Evolutionary conservation across 1,140 invertebrate genomes (phyloP).

Genomic region (Dryas iulia): DNA sequence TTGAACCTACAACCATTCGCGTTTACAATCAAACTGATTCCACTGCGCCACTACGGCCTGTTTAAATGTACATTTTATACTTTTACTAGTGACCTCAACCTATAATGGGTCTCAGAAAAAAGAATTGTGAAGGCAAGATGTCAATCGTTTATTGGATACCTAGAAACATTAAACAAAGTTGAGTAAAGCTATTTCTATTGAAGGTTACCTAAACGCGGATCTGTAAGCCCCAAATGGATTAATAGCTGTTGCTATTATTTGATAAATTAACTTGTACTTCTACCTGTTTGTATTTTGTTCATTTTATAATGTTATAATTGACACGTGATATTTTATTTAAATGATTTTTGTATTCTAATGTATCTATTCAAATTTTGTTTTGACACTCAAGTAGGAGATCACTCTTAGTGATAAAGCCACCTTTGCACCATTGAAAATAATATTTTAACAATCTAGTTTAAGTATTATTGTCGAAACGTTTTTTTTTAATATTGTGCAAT

Average conservation of each 20-base stretch:
- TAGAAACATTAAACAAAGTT: slow-evolving; percentile 23
- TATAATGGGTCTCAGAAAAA: slow-evolving; percentile 29
- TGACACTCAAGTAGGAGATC: too few species aligned
- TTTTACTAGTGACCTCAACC: slow-evolving; percentile 30
- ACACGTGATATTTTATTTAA: background rate
- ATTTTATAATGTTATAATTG: background rate
- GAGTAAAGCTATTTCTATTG: slow-evolving; percentile 15
- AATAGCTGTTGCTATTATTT: background rate
- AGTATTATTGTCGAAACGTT: too few species aligned
- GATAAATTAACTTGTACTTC: background rate
- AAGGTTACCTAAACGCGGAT: slow-evolving; percentile 30
- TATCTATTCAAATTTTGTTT: too few species aligned
- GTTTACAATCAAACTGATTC: too few species aligned
- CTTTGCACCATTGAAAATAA: too few species aligned
- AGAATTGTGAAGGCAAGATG: slow-evolving; percentile 31
- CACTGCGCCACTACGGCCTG: too few species aligned
- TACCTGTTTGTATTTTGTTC: background rate
- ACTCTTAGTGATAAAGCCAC: too few species aligned
- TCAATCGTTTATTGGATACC: slow-evolving; percentile 30
- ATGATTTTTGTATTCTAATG: background rate
- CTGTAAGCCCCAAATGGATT: background rate
- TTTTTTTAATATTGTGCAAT: too few species aligned
- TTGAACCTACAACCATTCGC: too few species aligned
- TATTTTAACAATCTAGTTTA: too few species aligned
- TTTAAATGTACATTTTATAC: too few species aligned